phyloP scores from a whole-genome alignment of 2,797 vertebrate species.

The Gouania willdenowi region DNA sequence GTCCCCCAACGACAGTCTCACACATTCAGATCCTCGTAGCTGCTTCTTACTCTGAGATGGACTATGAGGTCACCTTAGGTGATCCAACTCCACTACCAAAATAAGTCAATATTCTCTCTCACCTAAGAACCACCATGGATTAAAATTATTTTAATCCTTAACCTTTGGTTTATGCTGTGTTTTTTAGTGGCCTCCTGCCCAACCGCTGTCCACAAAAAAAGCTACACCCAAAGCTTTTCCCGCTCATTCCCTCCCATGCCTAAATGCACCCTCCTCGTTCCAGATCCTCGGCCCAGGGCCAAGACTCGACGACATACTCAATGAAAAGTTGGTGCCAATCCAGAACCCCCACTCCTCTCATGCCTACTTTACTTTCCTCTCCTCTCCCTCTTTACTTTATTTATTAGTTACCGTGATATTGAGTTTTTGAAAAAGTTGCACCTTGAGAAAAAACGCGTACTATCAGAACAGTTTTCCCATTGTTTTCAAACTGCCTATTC shows the following conservation, averaged over 20 bases:
- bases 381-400: conserved; percentile 13
- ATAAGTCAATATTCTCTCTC: too few species aligned
- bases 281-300: conserved; percentile 44
- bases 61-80: too few species aligned
- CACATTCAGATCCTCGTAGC: conserved; percentile 15
- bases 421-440: conserved; percentile 54
- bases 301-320: conserved; percentile 55
- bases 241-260: conserved; percentile 40
- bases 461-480: conserved; percentile 61
- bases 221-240: conserved; percentile 23
- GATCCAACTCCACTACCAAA: too few species aligned
- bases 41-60: conserved; percentile 11
- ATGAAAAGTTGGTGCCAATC: conserved; percentile 63
- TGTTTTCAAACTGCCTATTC: conserved; percentile 67
- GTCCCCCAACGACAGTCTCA: conserved; percentile 10
- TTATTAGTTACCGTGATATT: conserved; percentile 60
- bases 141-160: too few species aligned
- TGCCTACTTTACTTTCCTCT: neutral
- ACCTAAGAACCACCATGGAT: too few species aligned
- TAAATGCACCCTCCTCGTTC: conserved; percentile 32
- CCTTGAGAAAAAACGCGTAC: conserved; percentile 39
- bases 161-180: too few species aligned
- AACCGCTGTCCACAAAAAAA: conserved; percentile 22
- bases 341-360: conserved; percentile 22
- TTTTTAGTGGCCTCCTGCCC: conserved; percentile 44